These are phyloP conservation scores for Protosalanx chinensis DNA, from an alignment of 2,797 vertebrate genomes.

Conservation along the genomic window DNA sequence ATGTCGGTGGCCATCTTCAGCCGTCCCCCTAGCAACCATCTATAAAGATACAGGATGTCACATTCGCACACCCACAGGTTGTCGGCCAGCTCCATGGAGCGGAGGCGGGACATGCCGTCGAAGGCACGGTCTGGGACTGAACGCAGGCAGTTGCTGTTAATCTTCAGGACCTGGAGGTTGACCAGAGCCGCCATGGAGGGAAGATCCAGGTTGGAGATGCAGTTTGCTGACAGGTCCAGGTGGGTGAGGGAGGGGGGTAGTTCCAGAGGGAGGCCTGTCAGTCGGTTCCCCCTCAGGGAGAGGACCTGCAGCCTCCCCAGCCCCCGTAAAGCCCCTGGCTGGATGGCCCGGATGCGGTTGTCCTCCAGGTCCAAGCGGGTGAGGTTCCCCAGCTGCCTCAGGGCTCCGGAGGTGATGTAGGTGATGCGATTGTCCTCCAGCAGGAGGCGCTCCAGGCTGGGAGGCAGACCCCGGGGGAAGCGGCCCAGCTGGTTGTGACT, in stretches of 20 bases:
- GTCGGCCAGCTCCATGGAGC: slow-evolving; percentile 65
- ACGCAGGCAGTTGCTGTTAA: slow-evolving; percentile 76
- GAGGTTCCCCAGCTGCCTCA: slow-evolving; percentile 73
- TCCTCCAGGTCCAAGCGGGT: slow-evolving; percentile 73
- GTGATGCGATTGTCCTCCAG: slow-evolving; percentile 77
- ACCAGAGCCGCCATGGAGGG: slow-evolving; percentile 64
- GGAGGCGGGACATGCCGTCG: slow-evolving; percentile 63
- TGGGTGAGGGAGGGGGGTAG: slow-evolving; percentile 70
- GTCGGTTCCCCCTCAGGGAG: slow-evolving; percentile 69
- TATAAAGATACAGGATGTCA: slow-evolving; percentile 75
- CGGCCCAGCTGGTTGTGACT: slow-evolving; percentile 71
- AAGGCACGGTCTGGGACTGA: slow-evolving; percentile 71
- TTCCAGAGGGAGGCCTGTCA: slow-evolving; percentile 62
- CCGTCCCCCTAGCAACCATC: slow-evolving; percentile 69
- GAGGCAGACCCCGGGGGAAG: slow-evolving; percentile 74
- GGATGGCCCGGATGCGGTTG: slow-evolving; percentile 74
- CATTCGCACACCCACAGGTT: slow-evolving; percentile 78
- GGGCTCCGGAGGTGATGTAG: slow-evolving; percentile 68
- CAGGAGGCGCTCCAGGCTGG: slow-evolving; percentile 74
- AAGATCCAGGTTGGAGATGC: slow-evolving; percentile 69
- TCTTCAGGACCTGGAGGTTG: slow-evolving; percentile 74
- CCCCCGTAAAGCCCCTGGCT: slow-evolving; percentile 67
- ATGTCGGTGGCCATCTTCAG: slow-evolving; percentile 68
- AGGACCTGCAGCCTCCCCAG: slow-evolving; percentile 67
- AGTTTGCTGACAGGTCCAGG: slow-evolving; percentile 75